Conservation (phyloP, 2,113 vertebrate species). For the Xenopus borealis region DNA sequence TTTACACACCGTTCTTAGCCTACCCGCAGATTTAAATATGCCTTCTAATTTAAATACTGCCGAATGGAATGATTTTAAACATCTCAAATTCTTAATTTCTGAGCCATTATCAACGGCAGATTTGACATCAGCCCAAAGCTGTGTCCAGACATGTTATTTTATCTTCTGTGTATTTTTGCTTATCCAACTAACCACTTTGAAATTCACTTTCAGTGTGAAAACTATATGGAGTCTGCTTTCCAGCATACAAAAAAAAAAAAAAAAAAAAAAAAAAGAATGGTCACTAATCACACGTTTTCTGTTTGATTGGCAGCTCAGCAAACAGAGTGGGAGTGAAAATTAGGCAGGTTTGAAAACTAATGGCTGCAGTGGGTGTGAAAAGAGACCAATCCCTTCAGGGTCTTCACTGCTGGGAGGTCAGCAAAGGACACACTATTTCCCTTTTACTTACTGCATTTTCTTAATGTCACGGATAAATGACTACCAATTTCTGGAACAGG, state of each 20-base stretch:
- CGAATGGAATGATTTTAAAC: no score
- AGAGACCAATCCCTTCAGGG: conserved; percentile 46
- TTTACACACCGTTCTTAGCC: no score
- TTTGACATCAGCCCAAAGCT: no score
- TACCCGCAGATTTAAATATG: no score
- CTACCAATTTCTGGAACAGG: conserved; percentile 20
- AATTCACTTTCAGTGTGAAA: no score
- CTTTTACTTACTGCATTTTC: conserved; percentile 31
- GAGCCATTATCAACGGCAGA: no score
- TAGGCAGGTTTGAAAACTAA: conserved; percentile 49
- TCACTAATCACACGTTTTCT: conserved; percentile 5
- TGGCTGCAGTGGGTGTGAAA: conserved; percentile 49
- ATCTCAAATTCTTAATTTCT: no score
- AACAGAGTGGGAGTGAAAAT: conserved; percentile 47
- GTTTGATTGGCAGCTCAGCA: conserved; percentile 52
- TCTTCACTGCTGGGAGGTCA: conserved; percentile 50
- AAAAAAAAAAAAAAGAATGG: conserved; percentile 15
- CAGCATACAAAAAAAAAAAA: neutral
- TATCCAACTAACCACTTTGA: neutral
- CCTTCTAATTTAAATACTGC: no score
- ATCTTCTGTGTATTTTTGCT: neutral
- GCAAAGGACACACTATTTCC: conserved; percentile 14
- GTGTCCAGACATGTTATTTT: no score
- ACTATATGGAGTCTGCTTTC: conserved; percentile 6
- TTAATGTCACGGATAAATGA: conserved; percentile 41